Evolutionary conservation across 2,888 invertebrate species (phyloP).

Genomic region (Pandemis heparana): DNA sequence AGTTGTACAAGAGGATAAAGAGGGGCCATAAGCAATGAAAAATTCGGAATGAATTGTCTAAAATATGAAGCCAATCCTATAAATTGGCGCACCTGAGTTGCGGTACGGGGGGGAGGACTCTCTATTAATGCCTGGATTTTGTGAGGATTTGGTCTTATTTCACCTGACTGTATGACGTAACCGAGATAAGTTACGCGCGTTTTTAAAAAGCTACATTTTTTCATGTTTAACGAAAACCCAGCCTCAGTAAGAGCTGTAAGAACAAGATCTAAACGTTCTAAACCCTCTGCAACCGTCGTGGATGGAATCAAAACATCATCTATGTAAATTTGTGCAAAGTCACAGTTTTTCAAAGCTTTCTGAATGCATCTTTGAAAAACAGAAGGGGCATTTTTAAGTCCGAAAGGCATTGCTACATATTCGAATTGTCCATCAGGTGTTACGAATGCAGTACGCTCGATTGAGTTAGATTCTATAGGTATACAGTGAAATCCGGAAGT

Average conservation of each 20-base stretch:
- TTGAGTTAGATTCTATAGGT: conserved; percentile 27
- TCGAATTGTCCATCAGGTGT: conserved; percentile 44
- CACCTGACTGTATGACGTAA: conserved; percentile 42
- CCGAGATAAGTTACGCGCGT: neutral
- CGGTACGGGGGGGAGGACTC: conserved; percentile 21
- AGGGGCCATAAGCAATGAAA: neutral
- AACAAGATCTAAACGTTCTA: conserved; percentile 1
- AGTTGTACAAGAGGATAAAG: neutral
- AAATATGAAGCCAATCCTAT: conserved; percentile 45
- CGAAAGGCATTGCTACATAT: conserved; percentile 39
- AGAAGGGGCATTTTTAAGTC: conserved; percentile 16
- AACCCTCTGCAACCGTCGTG: neutral
- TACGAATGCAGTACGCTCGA: conserved; percentile 43
- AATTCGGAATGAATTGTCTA: conserved; percentile 39
- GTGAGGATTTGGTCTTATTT: neutral
- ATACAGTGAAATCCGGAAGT: conserved; percentile 44
- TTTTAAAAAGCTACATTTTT: conserved; percentile 9
- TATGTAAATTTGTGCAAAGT: conserved; percentile 19
- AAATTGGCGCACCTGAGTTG: neutral
- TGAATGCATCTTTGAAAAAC: conserved; percentile 44
- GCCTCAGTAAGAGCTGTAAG: neutral
- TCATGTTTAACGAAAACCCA: neutral
- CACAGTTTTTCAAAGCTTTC: conserved; percentile 35
- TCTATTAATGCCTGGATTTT: conserved; percentile 15
- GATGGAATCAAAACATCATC: conserved; percentile 24